phyloP scores from a whole-genome alignment of 2,888 invertebrate genomes.

The Amphimallon solstitiale region DNA sequence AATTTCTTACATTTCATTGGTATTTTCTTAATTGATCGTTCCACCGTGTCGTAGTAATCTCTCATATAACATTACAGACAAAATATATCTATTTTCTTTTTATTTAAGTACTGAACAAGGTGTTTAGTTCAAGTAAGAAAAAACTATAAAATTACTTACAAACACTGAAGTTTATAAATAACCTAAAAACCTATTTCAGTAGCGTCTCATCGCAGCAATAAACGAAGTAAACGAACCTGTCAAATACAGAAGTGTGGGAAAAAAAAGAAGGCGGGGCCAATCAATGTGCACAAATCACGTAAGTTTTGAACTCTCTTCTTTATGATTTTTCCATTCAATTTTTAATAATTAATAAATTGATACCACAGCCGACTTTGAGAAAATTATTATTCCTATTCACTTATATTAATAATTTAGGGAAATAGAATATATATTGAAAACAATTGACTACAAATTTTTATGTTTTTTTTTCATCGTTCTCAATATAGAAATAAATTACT shows the following conservation, averaged over 20 bases:
- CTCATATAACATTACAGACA: constrained; percentile 17
- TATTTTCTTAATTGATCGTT: constrained; percentile 13
- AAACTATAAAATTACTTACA: constrained; percentile 19
- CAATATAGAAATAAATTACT: constrained; percentile 3
- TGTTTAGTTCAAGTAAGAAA: constrained; percentile 25
- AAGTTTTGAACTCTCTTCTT: constrained; percentile 17
- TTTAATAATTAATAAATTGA: constrained; percentile 32
- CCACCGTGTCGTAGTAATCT: background rate
- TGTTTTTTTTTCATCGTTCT: too few relatives aligned
- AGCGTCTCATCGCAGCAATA: background rate
- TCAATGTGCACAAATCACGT: background rate
- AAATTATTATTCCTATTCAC: constrained; percentile 38
- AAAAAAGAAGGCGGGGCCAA: background rate
- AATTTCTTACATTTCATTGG: too few relatives aligned
- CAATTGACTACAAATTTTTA: constrained; percentile 43
- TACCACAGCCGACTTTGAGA: constrained; percentile 42
- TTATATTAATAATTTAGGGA: constrained; percentile 19
- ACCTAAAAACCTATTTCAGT: constrained; percentile 25
- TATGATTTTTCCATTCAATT: constrained; percentile 1
- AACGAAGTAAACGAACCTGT: background rate
- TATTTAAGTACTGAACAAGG: constrained; percentile 35
- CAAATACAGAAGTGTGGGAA: background rate
- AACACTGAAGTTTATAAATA: constrained; percentile 22
- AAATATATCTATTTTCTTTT: background rate
- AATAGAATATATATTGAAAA: constrained; percentile 29